Evolutionary conservation across 2,113 vertebrate species (phyloP), one percentile per base, ranked within the genome.

Genomic region (Microcebus tavaratra): DNA sequence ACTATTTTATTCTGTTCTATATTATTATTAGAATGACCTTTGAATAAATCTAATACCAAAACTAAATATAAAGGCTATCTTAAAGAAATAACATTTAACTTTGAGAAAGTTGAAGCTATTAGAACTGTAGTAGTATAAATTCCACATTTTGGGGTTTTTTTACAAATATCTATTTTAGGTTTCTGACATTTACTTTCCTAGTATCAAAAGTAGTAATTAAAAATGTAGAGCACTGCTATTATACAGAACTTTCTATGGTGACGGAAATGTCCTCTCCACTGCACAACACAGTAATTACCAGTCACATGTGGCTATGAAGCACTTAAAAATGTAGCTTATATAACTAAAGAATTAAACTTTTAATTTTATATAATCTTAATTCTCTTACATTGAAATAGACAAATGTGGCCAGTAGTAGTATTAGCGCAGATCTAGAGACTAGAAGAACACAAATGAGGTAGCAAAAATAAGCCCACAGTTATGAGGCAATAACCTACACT

Each of bases 151-250:
- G 12, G 18, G 29, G 0, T 63, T 45, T 86, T 87, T 88, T 50
- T 17, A 87, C 82, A 21, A 85, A 21, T 39, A 85, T 80, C 76
- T 90, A 57, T 59, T 88, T 31, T 36, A 94, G 65, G 55, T 39
- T 93, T 88, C 48, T 93, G 18, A 88, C 72, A 92, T 93, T 65
- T 89, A 92, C 29, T 93, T 83, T 86, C 23, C 83, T 86, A 17
- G 18, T 57, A 91, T 39, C 65, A 96, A 68, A 96, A 68, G 25
- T 27, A 78, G 23, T 67, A 88, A 90, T 63, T 72, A 73, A 92
- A 90, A 29, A 92, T 14, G 36, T 14, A 59, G 11, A 93, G 39
- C 8, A 20, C 9, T 50, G 13, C 1, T 48, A 55, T 20, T n/a
- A 57, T 73, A 91, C 11, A 95, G 61, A 96, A 79, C 39, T 89